Conservation (phyloP, 2,113 vertebrate genomes). For the Sinocyclocheilus rhinocerous region DNA sequence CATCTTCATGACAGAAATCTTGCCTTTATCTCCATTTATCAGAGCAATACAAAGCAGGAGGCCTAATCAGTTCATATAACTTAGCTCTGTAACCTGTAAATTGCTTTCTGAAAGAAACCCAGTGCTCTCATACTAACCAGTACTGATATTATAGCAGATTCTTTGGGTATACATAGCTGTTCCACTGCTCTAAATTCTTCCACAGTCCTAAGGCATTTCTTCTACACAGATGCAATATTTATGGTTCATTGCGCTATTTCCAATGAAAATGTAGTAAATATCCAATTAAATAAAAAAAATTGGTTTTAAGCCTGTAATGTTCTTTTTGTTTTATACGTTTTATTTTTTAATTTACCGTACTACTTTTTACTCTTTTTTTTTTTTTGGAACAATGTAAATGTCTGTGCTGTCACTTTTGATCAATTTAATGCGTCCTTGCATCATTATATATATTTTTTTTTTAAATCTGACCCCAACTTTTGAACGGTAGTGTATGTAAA, state of each 20-base stretch:
- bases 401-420: too few relatives aligned
- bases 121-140: background rate
- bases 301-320: too few relatives aligned
- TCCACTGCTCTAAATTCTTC: background rate
- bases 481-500: background rate
- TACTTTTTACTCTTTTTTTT: too few relatives aligned
- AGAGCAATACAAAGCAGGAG: constrained; percentile 2
- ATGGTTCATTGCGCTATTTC: too few relatives aligned
- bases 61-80: background rate
- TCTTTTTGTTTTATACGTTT: too few relatives aligned
- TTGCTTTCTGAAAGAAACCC: too few relatives aligned
- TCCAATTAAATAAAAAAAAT: too few relatives aligned
- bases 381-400: too few relatives aligned
- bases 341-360: too few relatives aligned
- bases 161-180: background rate
- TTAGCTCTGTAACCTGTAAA: background rate
- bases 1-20: background rate
- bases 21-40: background rate
- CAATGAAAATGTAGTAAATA: too few relatives aligned
- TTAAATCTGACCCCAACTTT: background rate
- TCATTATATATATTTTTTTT: background rate
- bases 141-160: background rate
- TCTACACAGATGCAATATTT: background rate
- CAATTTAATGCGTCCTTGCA: background rate
- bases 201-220: background rate